These are phyloP conservation scores for Saturnia japonica DNA, from an alignment of 2,888 invertebrate genomes.

Conservation along the genomic window DNA sequence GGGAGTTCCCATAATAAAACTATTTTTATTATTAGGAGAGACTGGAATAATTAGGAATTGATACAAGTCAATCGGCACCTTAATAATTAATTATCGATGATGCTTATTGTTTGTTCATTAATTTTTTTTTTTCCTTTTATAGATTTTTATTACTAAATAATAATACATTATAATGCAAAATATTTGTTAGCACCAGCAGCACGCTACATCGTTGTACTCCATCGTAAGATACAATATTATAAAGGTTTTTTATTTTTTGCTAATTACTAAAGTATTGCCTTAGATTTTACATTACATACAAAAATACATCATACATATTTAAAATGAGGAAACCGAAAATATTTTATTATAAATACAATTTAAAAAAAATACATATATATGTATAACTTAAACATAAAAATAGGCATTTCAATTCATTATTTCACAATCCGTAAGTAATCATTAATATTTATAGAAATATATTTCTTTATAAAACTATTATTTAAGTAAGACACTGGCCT, in stretches of 20 bases:
- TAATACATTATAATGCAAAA: constrained; percentile 32
- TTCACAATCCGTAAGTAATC: not conserved
- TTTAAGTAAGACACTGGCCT: constrained; percentile 34
- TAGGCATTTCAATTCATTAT: not conserved
- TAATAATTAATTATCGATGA: not conserved
- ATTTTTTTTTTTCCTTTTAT: not conserved
- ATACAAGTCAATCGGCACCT: not conserved
- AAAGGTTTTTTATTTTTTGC: not conserved
- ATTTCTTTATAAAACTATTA: not conserved
- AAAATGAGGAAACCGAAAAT: not conserved
- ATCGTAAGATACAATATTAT: constrained; percentile 5
- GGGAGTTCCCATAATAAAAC: no score
- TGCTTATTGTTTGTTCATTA: not conserved
- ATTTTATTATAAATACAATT: not conserved
- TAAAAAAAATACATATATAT: not conserved
- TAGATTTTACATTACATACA: not conserved
- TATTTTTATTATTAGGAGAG: not conserved
- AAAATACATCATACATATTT: not conserved
- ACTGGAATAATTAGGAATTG: not conserved
- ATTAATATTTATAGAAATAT: not conserved
- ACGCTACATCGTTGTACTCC: constrained; percentile 24
- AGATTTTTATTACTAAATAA: not conserved
- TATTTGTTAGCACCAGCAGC: constrained; percentile 47
- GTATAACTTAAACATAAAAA: not conserved
- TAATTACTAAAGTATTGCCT: constrained; percentile 1